Evolutionary conservation across 2,113 vertebrate species (phyloP).

Genomic region (Fregetta grallaria): DNA sequence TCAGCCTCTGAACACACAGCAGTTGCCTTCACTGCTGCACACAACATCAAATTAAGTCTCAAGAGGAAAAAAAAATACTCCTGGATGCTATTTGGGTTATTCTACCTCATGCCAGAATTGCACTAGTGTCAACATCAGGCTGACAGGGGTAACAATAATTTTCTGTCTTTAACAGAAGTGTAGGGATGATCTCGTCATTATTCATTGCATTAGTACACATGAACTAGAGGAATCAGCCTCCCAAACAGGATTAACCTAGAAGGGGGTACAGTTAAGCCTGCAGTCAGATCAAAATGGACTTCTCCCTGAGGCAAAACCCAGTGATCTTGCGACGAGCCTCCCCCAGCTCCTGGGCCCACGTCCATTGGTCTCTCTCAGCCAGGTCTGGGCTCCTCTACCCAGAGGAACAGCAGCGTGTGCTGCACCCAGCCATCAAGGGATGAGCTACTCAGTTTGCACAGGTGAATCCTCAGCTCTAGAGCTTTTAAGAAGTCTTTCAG

Average conservation of each 20-base stretch:
- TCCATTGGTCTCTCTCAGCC: neutral
- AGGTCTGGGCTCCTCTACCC: neutral
- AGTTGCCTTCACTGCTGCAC: neutral
- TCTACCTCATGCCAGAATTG: neutral
- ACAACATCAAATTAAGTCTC: neutral
- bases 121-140: neutral
- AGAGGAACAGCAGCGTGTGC: rapidly evolving
- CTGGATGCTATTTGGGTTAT: neutral
- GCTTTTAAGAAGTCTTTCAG: neutral
- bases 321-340: neutral
- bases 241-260: neutral
- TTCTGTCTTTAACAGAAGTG: neutral
- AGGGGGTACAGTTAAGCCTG: neutral
- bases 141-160: neutral
- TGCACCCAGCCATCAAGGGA: neutral
- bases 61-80: neutral
- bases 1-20: neutral
- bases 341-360: neutral
- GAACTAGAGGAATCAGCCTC: neutral
- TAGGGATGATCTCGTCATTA: neutral
- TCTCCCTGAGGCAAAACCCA: neutral
- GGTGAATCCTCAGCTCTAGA: neutral
- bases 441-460: neutral
- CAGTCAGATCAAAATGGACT: neutral
- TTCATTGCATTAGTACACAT: neutral